These are phyloP conservation scores for Lagocephalus sceleratus DNA, from an alignment of 2,797 vertebrate species.

Conservation along the genomic window DNA sequence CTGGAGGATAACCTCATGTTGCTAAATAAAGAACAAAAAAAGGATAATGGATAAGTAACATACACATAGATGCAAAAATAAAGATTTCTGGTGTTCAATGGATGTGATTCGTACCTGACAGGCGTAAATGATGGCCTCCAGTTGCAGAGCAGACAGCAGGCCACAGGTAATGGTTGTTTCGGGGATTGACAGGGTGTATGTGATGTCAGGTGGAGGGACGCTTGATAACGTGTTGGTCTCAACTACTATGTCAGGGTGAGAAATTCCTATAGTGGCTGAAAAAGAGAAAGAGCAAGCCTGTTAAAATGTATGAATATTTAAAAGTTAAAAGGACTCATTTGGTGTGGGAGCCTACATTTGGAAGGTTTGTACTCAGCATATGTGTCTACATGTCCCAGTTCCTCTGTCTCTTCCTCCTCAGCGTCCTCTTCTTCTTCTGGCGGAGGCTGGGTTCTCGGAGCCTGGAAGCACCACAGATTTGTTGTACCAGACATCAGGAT, in stretches of 20 bases:
- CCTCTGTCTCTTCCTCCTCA: conserved; percentile 90
- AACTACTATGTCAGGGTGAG: conserved; percentile 95
- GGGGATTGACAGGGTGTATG: conserved; percentile 86
- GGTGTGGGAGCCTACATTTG: conserved; percentile 81
- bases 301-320: not conserved
- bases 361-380: conserved; percentile 94
- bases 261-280: conserved; percentile 90
- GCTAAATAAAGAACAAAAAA: conserved; percentile 69
- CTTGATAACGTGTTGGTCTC: conserved; percentile 98
- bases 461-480: conserved; percentile 38
- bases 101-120: conserved; percentile 84
- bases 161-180: conserved; percentile 70
- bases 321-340: conserved; percentile 5
- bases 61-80: conserved; percentile 2
- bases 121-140: conserved; percentile 94
- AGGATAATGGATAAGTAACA: conserved; percentile 1
- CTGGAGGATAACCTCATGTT: conserved; percentile 95
- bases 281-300: not conserved
- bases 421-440: conserved; percentile 90
- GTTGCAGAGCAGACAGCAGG: conserved; percentile 91
- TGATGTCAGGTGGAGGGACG: conserved; percentile 94
- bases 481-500: conserved; percentile 4
- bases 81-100: not conserved
- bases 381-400: conserved; percentile 92
- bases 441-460: conserved; percentile 58